Evolutionary conservation across 2,797 vertebrate species (phyloP).

Genomic region (Danio kyathit): DNA sequence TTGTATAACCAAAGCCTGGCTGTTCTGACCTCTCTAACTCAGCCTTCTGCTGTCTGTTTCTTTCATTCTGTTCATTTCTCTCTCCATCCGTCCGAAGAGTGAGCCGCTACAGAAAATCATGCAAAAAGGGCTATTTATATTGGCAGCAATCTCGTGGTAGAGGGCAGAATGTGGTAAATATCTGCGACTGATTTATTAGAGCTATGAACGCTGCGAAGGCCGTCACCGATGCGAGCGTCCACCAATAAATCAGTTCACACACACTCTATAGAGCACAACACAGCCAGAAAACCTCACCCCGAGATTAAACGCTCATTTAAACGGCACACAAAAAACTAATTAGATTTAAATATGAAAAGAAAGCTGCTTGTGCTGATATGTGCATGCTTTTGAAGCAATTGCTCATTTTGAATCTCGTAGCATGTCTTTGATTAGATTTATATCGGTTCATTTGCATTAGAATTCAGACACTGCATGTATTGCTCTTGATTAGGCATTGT

Average conservation of each 20-base stretch:
- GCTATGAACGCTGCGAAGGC: neutral
- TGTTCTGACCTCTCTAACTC: slow-evolving; percentile 26
- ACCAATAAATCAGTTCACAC: slow-evolving; percentile 7
- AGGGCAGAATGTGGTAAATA: neutral
- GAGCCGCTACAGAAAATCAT: neutral
- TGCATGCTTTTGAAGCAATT: slow-evolving; percentile 16
- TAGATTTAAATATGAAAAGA: slow-evolving; percentile 34
- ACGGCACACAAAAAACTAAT: slow-evolving; percentile 2
- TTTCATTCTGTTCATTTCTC: slow-evolving; percentile 16
- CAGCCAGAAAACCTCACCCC: neutral
- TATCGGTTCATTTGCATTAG: slow-evolving; percentile 38
- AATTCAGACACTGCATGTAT: slow-evolving; percentile 22
- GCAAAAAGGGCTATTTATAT: neutral
- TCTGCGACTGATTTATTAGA: slow-evolving; percentile 10
- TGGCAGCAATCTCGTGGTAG: neutral
- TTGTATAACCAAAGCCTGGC: slow-evolving; percentile 29
- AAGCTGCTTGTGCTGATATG: neutral
- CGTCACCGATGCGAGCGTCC: neutral
- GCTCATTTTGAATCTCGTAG: neutral
- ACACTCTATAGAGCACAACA: slow-evolving; percentile 13
- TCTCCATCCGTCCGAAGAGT: neutral
- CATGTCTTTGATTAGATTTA: slow-evolving; percentile 34
- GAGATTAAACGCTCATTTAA: slow-evolving; percentile 20
- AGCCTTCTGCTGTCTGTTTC: slow-evolving; percentile 20
- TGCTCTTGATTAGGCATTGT: slow-evolving; percentile 29